Conservation (phyloP, 1,140 invertebrate genomes). For the Plodia interpunctella region DNA sequence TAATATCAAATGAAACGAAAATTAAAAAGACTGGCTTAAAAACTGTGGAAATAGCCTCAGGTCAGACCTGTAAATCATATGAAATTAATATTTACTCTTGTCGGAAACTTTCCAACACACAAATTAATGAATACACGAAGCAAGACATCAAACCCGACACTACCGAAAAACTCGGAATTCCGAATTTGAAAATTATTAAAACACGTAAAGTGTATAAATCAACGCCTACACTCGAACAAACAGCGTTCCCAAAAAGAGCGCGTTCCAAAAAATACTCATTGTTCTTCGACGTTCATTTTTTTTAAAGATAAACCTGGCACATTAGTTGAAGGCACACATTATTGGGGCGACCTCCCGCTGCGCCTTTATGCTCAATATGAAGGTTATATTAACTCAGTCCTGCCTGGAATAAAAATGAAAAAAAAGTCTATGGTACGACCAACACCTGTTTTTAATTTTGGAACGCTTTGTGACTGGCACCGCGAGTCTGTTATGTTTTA, state of each 20-base stretch:
- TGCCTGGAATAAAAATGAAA: conserved; percentile 7
- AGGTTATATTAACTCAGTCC: conserved; percentile 8
- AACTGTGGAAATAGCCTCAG: too few species aligned
- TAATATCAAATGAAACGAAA: too few species aligned
- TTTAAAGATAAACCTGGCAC: conserved; percentile 21
- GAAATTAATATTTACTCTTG: too few species aligned
- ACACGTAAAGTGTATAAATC: conserved; percentile 18
- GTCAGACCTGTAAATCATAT: too few species aligned
- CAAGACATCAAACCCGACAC: neutral
- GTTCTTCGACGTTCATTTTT: conserved; percentile 19
- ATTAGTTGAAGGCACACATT: conserved; percentile 19
- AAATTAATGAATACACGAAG: conserved; percentile 9
- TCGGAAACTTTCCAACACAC: neutral
- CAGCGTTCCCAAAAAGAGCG: conserved; percentile 17
- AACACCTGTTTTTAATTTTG: conserved; percentile 15
- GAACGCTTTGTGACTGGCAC: conserved; percentile 2
- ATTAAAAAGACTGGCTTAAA: too few species aligned
- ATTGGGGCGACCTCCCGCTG: conserved; percentile 18
- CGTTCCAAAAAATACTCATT: conserved; percentile 21
- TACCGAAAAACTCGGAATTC: conserved; percentile 8
- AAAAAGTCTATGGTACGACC: neutral
- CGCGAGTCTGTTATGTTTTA: neutral
- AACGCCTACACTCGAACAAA: conserved; percentile 18
- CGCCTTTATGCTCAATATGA: conserved; percentile 15
- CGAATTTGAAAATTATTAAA: conserved; percentile 8